Evolutionary conservation across 2,113 vertebrate species (phyloP).

Genomic region (Diglossa brunneiventris): DNA sequence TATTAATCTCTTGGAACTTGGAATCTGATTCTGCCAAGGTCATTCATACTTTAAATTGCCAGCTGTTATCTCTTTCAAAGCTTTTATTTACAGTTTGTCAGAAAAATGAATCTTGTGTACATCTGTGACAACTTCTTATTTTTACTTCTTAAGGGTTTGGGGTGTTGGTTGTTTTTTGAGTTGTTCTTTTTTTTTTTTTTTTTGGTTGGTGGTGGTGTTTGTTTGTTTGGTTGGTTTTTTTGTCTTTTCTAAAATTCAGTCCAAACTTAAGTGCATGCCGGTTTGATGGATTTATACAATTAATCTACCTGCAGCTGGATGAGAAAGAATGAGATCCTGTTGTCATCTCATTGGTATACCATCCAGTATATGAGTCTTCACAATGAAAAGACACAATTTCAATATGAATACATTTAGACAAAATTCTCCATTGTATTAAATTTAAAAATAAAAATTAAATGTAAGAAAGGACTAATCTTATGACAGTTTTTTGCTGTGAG

Average conservation of each 20-base stretch:
- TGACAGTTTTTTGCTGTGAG: neutral
- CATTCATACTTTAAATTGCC: neutral
- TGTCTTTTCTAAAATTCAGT: neutral
- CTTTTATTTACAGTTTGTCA: neutral
- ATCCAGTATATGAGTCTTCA: neutral
- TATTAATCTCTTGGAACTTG: neutral
- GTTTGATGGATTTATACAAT: neutral
- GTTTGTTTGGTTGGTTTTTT: neutral
- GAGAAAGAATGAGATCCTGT: neutral
- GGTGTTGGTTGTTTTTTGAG: neutral
- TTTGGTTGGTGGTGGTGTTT: no score
- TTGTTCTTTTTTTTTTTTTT: no score
- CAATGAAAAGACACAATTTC: neutral
- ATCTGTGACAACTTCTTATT: neutral
- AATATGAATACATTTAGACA: fast-evolving
- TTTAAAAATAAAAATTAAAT: neutral
- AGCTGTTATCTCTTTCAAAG: neutral
- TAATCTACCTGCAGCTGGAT: neutral
- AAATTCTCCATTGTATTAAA: neutral
- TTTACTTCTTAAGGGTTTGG: neutral
- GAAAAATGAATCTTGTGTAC: neutral
- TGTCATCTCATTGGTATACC: neutral
- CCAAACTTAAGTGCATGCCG: neutral
- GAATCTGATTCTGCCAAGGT: neutral
- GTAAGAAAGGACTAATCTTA: neutral